These are phyloP conservation scores for Campylomormyrus numenius DNA, from an alignment of 2,113 vertebrate species.

Conservation along the genomic window DNA sequence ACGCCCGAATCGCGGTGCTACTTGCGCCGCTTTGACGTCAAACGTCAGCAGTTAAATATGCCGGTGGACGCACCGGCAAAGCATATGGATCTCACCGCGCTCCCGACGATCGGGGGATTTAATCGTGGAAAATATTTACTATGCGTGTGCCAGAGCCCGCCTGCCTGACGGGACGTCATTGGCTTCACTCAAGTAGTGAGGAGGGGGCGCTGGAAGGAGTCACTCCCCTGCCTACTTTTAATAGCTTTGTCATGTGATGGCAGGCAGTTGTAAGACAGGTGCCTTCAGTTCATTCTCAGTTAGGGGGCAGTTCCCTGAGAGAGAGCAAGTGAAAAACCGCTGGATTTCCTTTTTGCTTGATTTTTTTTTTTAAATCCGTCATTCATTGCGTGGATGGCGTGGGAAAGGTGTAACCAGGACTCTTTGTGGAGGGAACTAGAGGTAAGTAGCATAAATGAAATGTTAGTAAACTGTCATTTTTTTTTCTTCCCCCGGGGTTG, in stretches of 20 bases:
- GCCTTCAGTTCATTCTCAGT: conserved; percentile 92
- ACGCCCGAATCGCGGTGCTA: background rate
- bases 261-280: conserved; percentile 99
- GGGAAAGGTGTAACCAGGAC: conserved; percentile 98
- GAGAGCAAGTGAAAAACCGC: conserved; percentile 59
- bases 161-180: conserved; percentile 78
- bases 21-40: background rate
- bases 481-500: background rate
- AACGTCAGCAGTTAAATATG: background rate
- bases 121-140: conserved; percentile 62
- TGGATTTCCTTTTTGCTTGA: conserved; percentile 59
- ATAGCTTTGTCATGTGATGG: conserved; percentile 99
- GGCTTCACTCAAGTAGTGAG: conserved; percentile 59
- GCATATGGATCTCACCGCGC: conserved; percentile 15
- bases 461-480: conserved; percentile 22
- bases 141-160: conserved; percentile 78
- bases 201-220: conserved; percentile 58
- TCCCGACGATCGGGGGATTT: conserved; percentile 49
- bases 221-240: conserved; percentile 98
- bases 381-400: conserved; percentile 97
- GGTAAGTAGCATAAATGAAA: conserved; percentile 70
- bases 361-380: conserved; percentile 57
- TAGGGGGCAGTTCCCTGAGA: conserved; percentile 81
- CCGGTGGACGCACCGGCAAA: background rate
- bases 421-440: conserved; percentile 95